Percentiles rank a stretch among this genome's conserved stretches.
Conservation (phyloP, 2,797 vertebrate species). For the Gobio occitaniae region DNA sequence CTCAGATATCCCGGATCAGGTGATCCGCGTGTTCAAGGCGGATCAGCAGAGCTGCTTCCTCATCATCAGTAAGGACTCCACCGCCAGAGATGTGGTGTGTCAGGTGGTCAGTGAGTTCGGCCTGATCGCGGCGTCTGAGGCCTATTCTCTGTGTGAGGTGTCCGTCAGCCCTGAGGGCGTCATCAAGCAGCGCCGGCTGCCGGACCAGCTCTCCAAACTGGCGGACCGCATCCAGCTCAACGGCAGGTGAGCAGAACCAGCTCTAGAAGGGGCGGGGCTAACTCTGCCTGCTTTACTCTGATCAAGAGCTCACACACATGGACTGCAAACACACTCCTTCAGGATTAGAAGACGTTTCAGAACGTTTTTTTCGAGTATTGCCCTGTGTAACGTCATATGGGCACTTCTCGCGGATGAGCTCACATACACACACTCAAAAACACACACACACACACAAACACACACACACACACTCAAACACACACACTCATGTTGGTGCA, state of each 20-base stretch:
- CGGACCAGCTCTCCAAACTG: constrained; percentile 94
- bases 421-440: too few species aligned
- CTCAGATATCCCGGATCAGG: constrained; percentile 94
- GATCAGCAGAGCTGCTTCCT: constrained; percentile 98
- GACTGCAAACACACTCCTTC: too few species aligned
- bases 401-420: too few species aligned
- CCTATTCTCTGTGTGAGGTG: constrained; percentile 94
- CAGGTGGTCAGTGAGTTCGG: constrained; percentile 91
- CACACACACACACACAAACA: too few species aligned
- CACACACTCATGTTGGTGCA: too few species aligned
- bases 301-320: too few species aligned
- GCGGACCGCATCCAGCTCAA: constrained; percentile 97
- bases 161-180: constrained; percentile 94
- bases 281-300: too few species aligned
- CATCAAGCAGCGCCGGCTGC: constrained; percentile 93
- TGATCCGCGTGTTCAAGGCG: constrained; percentile 94
- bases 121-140: constrained; percentile 83
- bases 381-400: too few species aligned
- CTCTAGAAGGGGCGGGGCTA: not conserved
- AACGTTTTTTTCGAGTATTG: too few species aligned
- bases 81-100: constrained; percentile 93
- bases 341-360: too few species aligned
- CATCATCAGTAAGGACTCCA: constrained; percentile 97
- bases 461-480: too few species aligned
- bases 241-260: constrained; percentile 80